These are phyloP conservation scores for Diplazon laetatorius DNA, from an alignment of 2,888 invertebrate species.

Conservation along the genomic window DNA sequence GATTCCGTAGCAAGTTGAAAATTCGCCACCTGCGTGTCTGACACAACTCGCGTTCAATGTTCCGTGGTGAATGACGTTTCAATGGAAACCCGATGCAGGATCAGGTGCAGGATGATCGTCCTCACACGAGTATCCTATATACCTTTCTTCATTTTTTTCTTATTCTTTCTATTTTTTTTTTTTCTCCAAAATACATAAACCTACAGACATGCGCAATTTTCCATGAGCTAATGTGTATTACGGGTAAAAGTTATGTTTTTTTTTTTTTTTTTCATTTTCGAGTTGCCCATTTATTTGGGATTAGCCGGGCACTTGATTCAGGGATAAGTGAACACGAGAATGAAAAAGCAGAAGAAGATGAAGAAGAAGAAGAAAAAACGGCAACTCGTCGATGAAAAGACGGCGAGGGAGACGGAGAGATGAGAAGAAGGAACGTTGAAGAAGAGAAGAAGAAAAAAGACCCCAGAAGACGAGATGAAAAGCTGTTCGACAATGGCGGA, in stretches of 20 bases:
- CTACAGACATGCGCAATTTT: constrained; percentile 50
- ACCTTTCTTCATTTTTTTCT: constrained; percentile 33
- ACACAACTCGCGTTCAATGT: constrained; percentile 38
- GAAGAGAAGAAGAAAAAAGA: constrained; percentile 33
- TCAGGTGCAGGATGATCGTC: constrained; percentile 61
- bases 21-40: constrained; percentile 65
- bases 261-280: constrained; percentile 29
- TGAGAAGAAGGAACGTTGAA: constrained; percentile 30
- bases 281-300: constrained; percentile 14
- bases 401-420: constrained; percentile 28
- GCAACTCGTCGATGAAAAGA: constrained; percentile 50
- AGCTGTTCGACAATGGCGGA: constrained; percentile 69
- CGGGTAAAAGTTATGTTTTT: constrained; percentile 52
- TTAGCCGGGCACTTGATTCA: constrained; percentile 41
- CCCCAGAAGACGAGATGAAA: constrained; percentile 62
- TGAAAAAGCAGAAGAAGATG: no score
- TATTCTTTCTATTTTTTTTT: constrained; percentile 47
- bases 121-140: constrained; percentile 55
- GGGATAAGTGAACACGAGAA: constrained; percentile 27
- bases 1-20: constrained; percentile 49
- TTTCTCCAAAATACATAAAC: not conserved
- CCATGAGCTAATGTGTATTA: constrained; percentile 49
- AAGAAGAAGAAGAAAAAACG: constrained; percentile 55
- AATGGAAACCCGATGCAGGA: constrained; percentile 62
- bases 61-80: constrained; percentile 46